Base-by-base conservation (phyloP, 1,140 invertebrate genomes). In the Matsumurasca onukii region DNA sequence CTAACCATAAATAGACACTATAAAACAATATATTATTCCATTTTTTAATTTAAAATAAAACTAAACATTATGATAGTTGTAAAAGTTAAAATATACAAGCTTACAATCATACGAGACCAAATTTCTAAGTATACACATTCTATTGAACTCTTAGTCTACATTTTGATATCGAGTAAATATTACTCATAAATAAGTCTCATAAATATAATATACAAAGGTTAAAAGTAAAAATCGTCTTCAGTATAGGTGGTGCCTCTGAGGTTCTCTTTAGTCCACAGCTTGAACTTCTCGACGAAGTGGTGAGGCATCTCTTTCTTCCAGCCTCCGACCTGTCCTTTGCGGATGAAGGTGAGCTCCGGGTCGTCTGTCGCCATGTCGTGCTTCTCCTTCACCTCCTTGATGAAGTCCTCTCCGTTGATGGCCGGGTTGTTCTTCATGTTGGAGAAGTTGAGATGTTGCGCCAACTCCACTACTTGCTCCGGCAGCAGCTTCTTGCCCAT, bases 381-480 rank as follows among this genome's bases (percentile, higher is more conserved):
- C 59, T 80, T 80, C 55, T 78, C 80, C 52, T 81, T 80, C 22
- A 81, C 74, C 57, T 81, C 77, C 0, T 80, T 76, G 17, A 73
- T 69, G 24, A 74, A 61, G 20, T 73, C 70, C 59, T 74, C 72
- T 30, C 72, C 71, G 76, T 92, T 93, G 0, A 91, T 89, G 67
- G 86, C 82, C n/a, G 85, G 83, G 76, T 92, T 93, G 2, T 83
- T 73, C 72, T 86, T 85, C 82, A 93, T 89, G 45, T 78, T 88
- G 31, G 89, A 83, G 74, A 91, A 86, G 77, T 86, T 85, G 9
- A 91, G 77, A 73, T 91, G 88, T 0, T 83, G 73, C 0, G 78
- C 75, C 52, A 91, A 76, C 62, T 75, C 67, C 1, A 78, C 52
- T 0, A 87, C 73, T 69, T 89, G 77, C 22, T 84, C 78, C 0